Base-by-base conservation (phyloP, 1,140 invertebrate species). In the Oreohelix idahoensis region DNA sequence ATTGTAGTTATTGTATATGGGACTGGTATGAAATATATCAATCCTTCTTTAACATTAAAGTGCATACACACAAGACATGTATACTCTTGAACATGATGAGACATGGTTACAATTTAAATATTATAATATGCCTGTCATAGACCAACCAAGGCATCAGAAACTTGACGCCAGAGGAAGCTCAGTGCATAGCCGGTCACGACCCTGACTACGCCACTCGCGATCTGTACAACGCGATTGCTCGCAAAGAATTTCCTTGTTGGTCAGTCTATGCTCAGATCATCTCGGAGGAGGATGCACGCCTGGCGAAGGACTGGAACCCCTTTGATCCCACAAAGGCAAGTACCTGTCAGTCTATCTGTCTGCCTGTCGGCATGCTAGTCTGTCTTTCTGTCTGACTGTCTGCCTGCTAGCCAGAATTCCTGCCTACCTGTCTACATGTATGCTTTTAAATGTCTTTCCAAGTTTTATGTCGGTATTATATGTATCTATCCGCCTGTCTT, bases 71-170 rank as follows among this genome's bases (percentile, higher is more conserved):
- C n/a, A n/a, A n/a, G n/a, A n/a, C n/a, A n/a, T n/a, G n/a, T n/a
- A n/a, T n/a, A n/a, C n/a, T n/a, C n/a, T n/a, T n/a, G n/a, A n/a
- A n/a, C n/a, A n/a, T n/a, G n/a, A n/a, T n/a, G n/a, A n/a, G n/a
- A n/a, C n/a, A n/a, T n/a, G n/a, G n/a, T n/a, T n/a, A n/a, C n/a
- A n/a, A n/a, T n/a, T n/a, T n/a, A n/a, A n/a, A n/a, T n/a, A n/a
- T n/a, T n/a, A n/a, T 45, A 45, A 45, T 15, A 45, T 45, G 42
- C 5, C 15, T 45, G 15, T 15, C 42, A 15, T 23, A 96, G 94
- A 97, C 96, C 77, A 94, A 97, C 90, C 97, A 98, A 93, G 96
- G 96, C 23, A 97, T 98, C 83, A 97, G 97, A 89, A 97, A 97
- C 92, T 90, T 99, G 79, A 89, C 94, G 39, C 94, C 94, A 0